Evolutionary conservation across 2,113 vertebrate species (phyloP).

Genomic region (Recurvirostra avosetta): DNA sequence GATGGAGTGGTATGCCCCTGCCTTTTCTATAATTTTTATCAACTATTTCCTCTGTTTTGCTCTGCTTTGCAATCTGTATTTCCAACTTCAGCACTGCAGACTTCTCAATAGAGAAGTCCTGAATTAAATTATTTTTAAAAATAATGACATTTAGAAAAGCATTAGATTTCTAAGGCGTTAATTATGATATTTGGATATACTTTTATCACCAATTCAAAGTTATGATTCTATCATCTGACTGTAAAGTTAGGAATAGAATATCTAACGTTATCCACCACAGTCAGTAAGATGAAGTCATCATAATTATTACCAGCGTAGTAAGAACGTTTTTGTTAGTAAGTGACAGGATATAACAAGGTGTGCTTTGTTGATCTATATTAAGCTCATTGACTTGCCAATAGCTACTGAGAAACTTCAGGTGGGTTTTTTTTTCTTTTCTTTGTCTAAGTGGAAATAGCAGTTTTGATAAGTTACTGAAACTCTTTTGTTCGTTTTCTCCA

Average conservation of each 20-base stretch:
- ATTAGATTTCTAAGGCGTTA: background rate
- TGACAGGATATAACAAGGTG: background rate
- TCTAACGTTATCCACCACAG: background rate
- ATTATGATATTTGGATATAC: background rate
- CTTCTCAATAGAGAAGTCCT: background rate
- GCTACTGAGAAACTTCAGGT: background rate
- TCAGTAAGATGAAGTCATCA: background rate
- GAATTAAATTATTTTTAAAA: background rate
- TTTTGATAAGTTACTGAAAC: background rate
- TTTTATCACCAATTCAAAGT: background rate
- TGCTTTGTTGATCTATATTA: conserved; percentile 5
- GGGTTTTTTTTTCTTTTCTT: background rate
- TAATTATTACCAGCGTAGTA: background rate
- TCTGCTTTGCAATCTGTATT: background rate
- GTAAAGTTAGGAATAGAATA: background rate
- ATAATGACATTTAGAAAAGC: background rate
- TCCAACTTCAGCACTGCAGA: background rate
- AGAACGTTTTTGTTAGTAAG: background rate
- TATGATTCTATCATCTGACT: background rate
- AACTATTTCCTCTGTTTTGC: background rate
- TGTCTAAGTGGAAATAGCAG: background rate
- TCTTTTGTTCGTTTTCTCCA: background rate
- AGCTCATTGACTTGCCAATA: background rate
- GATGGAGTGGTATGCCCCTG: background rate
- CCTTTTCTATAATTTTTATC: background rate